phyloP scores from a whole-genome alignment of 2,888 invertebrate species.

The Drosophila pseudotalamancana region DNA sequence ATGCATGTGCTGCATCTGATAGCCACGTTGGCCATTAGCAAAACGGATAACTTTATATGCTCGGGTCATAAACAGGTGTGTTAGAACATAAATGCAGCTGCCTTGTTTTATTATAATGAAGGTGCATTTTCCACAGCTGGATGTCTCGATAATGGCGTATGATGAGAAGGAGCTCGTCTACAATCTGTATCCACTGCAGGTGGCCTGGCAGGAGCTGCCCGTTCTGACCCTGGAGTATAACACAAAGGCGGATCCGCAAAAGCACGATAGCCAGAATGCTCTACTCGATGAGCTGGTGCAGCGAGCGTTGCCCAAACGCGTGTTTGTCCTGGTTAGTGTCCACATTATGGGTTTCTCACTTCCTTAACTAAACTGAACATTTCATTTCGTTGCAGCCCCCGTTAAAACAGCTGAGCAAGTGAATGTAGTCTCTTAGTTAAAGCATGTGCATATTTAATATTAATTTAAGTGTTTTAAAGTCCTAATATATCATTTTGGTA shows the following conservation, averaged over 20 bases:
- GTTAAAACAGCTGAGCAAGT: slow-evolving; percentile 78
- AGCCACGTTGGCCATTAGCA: slow-evolving; percentile 82
- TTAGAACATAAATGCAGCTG: rapidly evolving
- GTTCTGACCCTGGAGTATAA: slow-evolving; percentile 83
- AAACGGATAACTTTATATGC: slow-evolving; percentile 95
- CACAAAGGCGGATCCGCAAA: slow-evolving; percentile 81
- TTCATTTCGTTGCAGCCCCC: slow-evolving; percentile 68
- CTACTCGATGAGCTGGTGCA: slow-evolving; percentile 83
- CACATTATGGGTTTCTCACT: too few relatives aligned
- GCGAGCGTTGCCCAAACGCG: slow-evolving; percentile 84
- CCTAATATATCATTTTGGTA: slow-evolving; percentile 43
- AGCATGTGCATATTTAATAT: slow-evolving; percentile 26
- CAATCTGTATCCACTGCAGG: slow-evolving; percentile 83
- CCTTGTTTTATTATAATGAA: neutral
- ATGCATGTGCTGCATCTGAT: slow-evolving; percentile 83
- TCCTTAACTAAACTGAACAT: neutral
- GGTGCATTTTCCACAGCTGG: slow-evolving; percentile 68
- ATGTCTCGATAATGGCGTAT: slow-evolving; percentile 83
- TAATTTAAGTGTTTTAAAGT: slow-evolving; percentile 71
- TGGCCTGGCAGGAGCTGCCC: slow-evolving; percentile 84
- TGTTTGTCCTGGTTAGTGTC: slow-evolving; percentile 83
- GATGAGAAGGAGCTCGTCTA: slow-evolving; percentile 83
- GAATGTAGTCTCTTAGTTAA: slow-evolving; percentile 16
- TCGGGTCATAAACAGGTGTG: slow-evolving; percentile 95
- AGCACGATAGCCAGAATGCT: slow-evolving; percentile 81